These are phyloP conservation scores for Peromyscus maniculatus DNA, from an alignment of 2,113 vertebrate genomes.

Conservation along the genomic window DNA sequence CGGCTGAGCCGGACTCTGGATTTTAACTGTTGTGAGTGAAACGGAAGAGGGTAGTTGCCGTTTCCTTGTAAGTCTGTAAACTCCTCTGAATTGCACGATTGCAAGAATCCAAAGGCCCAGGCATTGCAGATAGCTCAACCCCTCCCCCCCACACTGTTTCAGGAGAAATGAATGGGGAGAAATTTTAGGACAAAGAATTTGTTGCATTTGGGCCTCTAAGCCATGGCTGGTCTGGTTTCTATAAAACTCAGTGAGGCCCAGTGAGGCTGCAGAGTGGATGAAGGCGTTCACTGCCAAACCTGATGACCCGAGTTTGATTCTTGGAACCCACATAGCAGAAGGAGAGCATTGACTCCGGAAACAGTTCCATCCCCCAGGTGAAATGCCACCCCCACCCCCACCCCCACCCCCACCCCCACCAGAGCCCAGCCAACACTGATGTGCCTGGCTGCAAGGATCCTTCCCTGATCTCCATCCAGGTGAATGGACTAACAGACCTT, in stretches of 20 bases:
- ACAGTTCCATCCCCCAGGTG: background rate
- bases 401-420: too few species aligned
- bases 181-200: background rate
- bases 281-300: background rate
- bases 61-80: background rate
- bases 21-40: background rate
- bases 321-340: background rate
- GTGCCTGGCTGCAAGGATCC: background rate
- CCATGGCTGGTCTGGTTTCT: background rate
- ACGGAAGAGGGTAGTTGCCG: background rate
- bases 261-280: background rate
- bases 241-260: background rate
- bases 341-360: background rate
- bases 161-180: background rate
- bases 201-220: background rate
- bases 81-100: background rate
- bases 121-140: too few species aligned
- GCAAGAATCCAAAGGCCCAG: background rate
- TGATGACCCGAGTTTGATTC: background rate
- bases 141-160: background rate
- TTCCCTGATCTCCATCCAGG: background rate
- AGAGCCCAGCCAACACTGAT: background rate
- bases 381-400: background rate
- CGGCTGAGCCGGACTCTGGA: background rate
- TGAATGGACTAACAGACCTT: background rate